These are phyloP conservation scores for Adelges cooleyi DNA, from an alignment of 1,140 invertebrate species.

Conservation along the genomic window DNA sequence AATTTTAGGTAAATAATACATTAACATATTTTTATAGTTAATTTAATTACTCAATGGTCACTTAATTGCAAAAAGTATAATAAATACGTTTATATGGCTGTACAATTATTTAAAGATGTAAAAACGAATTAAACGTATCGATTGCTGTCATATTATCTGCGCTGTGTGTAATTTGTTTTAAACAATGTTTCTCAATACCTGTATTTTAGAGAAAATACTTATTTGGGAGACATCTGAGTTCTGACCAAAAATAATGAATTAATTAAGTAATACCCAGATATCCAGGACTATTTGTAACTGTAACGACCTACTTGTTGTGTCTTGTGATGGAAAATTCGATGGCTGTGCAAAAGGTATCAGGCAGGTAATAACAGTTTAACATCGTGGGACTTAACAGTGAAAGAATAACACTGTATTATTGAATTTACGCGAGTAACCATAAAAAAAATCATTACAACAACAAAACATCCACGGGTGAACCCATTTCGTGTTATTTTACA, in stretches of 20 bases:
- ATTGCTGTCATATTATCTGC: not conserved
- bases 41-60: not conserved
- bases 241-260: no score
- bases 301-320: no score
- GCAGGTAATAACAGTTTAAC: no score
- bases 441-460: not conserved
- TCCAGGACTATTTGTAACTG: no score
- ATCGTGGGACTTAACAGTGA: no score
- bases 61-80: not conserved
- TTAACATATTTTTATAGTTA: constrained; percentile 3
- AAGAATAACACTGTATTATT: no score
- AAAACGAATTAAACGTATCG: not conserved
- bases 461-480: not conserved
- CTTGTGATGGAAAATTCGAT: no score
- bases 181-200: no score
- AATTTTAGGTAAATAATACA: not conserved
- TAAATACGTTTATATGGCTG: not conserved
- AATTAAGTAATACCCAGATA: no score
- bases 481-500: not conserved
- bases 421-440: no score
- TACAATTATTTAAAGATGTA: not conserved
- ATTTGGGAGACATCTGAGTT: not conserved
- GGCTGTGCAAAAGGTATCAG: no score
- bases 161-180: no score
- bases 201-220: not conserved